phyloP scores from a whole-genome alignment of 2,888 invertebrate species.

The Trachelus troglodyta region DNA sequence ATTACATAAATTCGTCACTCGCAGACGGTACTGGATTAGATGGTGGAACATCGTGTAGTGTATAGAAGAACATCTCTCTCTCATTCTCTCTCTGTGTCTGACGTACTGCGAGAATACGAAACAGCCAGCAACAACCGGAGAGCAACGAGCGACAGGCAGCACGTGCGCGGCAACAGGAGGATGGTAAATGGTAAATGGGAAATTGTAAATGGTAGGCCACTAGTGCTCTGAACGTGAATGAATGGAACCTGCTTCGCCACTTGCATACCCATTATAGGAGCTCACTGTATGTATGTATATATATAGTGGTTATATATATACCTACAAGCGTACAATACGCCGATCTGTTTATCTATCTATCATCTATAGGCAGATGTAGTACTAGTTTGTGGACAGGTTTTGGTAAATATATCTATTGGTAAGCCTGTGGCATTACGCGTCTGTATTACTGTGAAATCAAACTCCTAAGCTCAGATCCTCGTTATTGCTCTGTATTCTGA shows the following conservation, averaged over 20 bases:
- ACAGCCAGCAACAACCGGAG: conserved; percentile 13
- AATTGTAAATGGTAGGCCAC: conserved; percentile 61
- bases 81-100: conserved; percentile 16
- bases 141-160: conserved; percentile 28
- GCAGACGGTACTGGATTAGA: background rate
- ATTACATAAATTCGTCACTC: background rate
- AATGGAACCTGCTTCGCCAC: conserved; percentile 64
- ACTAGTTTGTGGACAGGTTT: conserved; percentile 11
- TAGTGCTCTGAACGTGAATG: conserved; percentile 59
- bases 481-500: background rate
- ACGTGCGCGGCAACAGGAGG: conserved; percentile 36
- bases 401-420: background rate
- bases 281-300: conserved; percentile 18
- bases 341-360: conserved; percentile 39
- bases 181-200: conserved; percentile 53
- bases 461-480: background rate
- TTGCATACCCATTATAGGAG: conserved; percentile 62
- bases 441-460: background rate
- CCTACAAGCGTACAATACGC: conserved; percentile 19
- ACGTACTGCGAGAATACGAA: conserved; percentile 38
- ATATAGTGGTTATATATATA: background rate
- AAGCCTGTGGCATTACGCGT: background rate
- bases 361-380: conserved; percentile 16
- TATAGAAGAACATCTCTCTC: background rate
- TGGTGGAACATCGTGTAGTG: background rate